These are phyloP conservation scores for Listronotus bonariensis DNA, from an alignment of 1,140 invertebrate species.

Conservation along the genomic window DNA sequence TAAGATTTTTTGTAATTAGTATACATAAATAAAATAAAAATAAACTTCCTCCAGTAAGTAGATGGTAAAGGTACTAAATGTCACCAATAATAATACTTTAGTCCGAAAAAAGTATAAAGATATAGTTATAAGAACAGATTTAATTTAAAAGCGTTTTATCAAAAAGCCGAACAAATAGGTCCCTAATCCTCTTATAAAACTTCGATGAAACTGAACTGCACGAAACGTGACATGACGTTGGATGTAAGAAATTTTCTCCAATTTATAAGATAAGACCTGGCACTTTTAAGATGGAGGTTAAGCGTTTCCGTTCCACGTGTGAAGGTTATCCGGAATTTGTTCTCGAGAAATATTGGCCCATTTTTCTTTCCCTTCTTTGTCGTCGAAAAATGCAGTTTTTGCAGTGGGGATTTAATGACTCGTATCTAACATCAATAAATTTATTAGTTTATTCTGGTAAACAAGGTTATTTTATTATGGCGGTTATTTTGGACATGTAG, in stretches of 20 bases:
- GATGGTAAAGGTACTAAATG: no score
- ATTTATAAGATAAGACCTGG: constrained; percentile 15
- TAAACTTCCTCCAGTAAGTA: no score
- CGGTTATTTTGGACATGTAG: no score
- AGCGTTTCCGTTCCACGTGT: constrained; percentile 9
- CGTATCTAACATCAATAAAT: constrained; percentile 6
- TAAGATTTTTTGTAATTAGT: no score
- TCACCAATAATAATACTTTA: no score
- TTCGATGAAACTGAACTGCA: background rate
- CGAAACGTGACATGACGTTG: constrained; percentile 8
- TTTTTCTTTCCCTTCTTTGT: constrained; percentile 9
- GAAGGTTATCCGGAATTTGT: constrained; percentile 15
- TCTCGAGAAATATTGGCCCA: constrained; percentile 15
- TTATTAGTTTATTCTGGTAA: constrained; percentile 8
- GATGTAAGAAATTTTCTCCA: constrained; percentile 14
- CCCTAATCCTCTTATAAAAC: background rate
- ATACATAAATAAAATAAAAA: no score
- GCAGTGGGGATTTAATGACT: constrained; percentile 4
- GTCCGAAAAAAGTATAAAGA: no score
- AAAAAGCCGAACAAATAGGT: no score
- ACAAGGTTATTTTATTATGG: constrained; percentile 11
- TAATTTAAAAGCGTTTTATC: no score
- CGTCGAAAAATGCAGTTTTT: constrained; percentile 12
- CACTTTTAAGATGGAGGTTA: constrained; percentile 12
- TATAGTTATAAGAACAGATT: no score